Base-by-base conservation (phyloP, 2,888 invertebrate species). In the Mythimna impura region DNA sequence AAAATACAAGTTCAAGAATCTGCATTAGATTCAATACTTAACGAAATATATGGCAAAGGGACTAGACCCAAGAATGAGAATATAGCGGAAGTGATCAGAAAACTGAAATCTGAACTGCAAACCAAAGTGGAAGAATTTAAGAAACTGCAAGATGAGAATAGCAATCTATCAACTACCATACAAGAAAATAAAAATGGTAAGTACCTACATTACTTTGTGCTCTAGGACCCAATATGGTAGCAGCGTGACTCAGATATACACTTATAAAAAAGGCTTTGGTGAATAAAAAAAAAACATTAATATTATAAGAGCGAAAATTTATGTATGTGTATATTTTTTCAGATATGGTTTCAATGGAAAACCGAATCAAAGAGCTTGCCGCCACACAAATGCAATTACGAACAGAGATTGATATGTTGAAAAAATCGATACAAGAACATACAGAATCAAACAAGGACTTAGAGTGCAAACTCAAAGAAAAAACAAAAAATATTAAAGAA, bases 131-230 rank as follows among this genome's bases (percentile, higher is more conserved):
- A 64, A 30, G 81, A 83, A 57, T 73, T 83, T 40, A 76, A 84
- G 58, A 76, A 73, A 71, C 79, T 90, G 54, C 85, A 88, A 73
- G 76, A 76, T 10, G 84, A 88, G 71, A 84, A 87, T 55, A 84
- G 77, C 30, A 76, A 79, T 61, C 65, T 91, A 43, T 50, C 68
- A 54, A 76, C 66, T 47, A 75, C 73, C 64, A 12, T 88, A 55
- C 72, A 87, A 47, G 86, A 85, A 65, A 86, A 85, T 73, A 89
- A 88, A 81, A 80, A 84, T 72, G 89, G 93, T 93, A 87, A 86
- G 86, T 30, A 25, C n/a, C n/a, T 62, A 17, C 8, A 43, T 47
- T 47, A 17, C 17, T 20, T 55, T 61, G 34, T 60, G 12, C 40
- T 22, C 12, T 60, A 61, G 36, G 22, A 57, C 8, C 9, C 6